Evolutionary conservation across 2,888 invertebrate species (phyloP), one percentile per base, ranked within the genome.

Genomic region (Thereva nobilitata): DNA sequence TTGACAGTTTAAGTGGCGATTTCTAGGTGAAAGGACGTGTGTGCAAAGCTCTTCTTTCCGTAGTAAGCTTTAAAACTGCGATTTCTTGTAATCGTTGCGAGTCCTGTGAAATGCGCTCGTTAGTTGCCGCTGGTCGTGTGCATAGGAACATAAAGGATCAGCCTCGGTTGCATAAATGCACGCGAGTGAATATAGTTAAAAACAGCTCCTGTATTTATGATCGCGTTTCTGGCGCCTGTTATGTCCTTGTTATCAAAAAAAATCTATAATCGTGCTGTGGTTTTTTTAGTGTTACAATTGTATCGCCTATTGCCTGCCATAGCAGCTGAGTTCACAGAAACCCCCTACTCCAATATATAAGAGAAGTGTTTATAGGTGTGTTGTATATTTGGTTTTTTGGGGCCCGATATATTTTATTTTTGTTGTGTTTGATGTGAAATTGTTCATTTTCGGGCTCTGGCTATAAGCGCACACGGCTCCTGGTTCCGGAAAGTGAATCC

Each of bases 201-300:
- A 61, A 61, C 61, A 50, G 40, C 40, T 61, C 61, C 35, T 12
- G 23, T 35, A 61, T n/a, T 4, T 50, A 49, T 61, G 61, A 49
- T 50, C n/a, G n/a, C n/a, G n/a, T n/a, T n/a, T n/a, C n/a, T n/a
- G n/a, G n/a, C n/a, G n/a, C n/a, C n/a, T 47, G 61, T 61, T 61
- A 61, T 61, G 61, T 61, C 40, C 50, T 50, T 8, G 9, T n/a
- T n/a, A n/a, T 50, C 50, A 50, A 41, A 9, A 45, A 57, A 57
- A 49, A n/a, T 61, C 61, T 61, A 34, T 61, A 61, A 61, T 61
- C 50, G 61, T 50, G 50, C 49, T 40, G 61, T 61, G 50, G 38
- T 50, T 61, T 34, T 61, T 49, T 34, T 61, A 10, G 41, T 61
- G 61, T 49, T 37, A 45, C n/a, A n/a, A n/a, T n/a, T n/a, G n/a